These are phyloP conservation scores for Enhydra lutris DNA, from an alignment of 2,113 vertebrate genomes.

Conservation along the genomic window DNA sequence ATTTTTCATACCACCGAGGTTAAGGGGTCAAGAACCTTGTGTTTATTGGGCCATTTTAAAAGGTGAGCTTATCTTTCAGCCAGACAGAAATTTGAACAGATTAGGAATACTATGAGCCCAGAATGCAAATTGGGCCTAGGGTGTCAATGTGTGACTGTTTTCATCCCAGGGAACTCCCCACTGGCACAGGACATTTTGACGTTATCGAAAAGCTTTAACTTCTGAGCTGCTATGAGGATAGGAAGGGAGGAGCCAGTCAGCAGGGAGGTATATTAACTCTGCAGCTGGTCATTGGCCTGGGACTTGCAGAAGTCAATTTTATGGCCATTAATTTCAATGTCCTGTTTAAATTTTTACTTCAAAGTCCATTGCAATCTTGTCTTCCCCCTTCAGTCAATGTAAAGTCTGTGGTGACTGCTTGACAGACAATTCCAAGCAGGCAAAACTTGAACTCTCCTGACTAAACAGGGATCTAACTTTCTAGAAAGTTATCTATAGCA, in stretches of 20 bases:
- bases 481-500: conserved; percentile 48
- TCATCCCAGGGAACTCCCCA: neutral
- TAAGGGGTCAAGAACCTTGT: conserved; percentile 19
- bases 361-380: neutral
- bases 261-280: neutral
- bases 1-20: neutral
- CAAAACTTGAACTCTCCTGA: neutral
- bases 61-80: conserved; percentile 10
- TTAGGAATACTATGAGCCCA: neutral
- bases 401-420: neutral
- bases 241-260: neutral
- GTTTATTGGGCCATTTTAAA: conserved; percentile 18
- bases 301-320: conserved; percentile 2
- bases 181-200: neutral
- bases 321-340: conserved; percentile 17
- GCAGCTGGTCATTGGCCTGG: neutral
- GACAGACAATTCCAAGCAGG: neutral
- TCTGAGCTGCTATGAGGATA: neutral
- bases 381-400: neutral
- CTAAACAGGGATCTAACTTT: conserved; percentile 31
- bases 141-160: neutral
- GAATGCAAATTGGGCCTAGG: neutral
- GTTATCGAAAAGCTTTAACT: neutral
- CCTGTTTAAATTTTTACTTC: neutral
- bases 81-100: conserved; percentile 24